Conservation (phyloP, 2,113 vertebrate species). For the Cyphomyrus discorhynchus region DNA sequence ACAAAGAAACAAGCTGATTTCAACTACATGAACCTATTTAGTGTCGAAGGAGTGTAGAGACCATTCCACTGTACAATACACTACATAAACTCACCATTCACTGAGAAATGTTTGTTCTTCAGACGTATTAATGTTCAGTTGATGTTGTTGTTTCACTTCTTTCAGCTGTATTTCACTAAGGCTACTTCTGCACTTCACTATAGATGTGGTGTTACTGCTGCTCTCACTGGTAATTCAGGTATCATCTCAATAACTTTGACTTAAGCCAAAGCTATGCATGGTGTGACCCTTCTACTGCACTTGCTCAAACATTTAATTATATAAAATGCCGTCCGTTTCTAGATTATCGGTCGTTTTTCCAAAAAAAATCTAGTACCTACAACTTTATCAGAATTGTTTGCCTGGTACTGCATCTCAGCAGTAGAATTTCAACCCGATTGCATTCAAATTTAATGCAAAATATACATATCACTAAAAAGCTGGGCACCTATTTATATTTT, state of each 20-base stretch:
- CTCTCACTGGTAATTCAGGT: background rate
- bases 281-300: background rate
- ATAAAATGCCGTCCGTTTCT: background rate
- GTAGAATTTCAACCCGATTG: background rate
- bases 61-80: background rate
- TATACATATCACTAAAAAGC: background rate
- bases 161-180: background rate
- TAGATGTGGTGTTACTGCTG: background rate
- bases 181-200: background rate
- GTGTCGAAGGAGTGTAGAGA: background rate
- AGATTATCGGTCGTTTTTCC: background rate
- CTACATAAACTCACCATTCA: background rate
- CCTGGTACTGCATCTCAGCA: background rate
- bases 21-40: background rate
- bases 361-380: background rate
- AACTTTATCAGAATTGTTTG: background rate
- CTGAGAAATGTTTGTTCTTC: background rate
- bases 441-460: background rate
- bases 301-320: background rate
- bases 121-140: background rate
- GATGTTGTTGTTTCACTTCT: background rate
- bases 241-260: background rate
- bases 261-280: background rate
- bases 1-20: background rate
- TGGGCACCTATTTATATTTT: background rate